Percentiles rank a stretch among this genome's conserved stretches.
phyloP scores from a whole-genome alignment of 2,113 vertebrate genomes.

The Gadus macrocephalus region DNA sequence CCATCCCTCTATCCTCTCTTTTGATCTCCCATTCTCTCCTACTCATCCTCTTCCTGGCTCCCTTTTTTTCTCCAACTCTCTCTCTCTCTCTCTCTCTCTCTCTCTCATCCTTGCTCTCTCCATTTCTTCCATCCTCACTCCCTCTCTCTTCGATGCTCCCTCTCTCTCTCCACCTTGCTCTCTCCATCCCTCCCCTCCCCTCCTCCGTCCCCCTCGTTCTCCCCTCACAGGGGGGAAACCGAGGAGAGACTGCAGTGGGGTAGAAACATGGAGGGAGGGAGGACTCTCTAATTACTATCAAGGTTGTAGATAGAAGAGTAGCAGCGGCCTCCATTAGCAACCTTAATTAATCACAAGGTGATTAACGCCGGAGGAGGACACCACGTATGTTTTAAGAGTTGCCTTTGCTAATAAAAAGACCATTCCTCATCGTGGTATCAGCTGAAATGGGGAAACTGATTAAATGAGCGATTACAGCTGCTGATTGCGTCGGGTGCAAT shows the following conservation, averaged over 20 bases:
- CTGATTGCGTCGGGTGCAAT: no score
- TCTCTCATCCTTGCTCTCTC: neutral
- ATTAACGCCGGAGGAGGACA: no score
- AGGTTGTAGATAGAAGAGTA: no score
- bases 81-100: neutral
- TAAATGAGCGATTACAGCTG: no score
- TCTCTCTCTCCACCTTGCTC: neutral
- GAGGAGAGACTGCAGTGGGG: conserved; percentile 2
- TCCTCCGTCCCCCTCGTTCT: neutral
- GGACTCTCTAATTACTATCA: no score
- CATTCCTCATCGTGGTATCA: no score
- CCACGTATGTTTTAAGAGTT: no score
- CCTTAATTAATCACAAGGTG: no score
- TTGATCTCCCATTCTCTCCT: neutral
- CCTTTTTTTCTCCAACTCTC: neutral
- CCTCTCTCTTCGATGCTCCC: neutral
- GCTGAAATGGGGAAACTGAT: no score
- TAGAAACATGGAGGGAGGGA: no score
- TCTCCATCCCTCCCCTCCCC: neutral
- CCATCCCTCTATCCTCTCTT: neutral
- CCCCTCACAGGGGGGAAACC: conserved; percentile 7
- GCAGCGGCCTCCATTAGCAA: no score
- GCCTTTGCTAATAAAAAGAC: no score
- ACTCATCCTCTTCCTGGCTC: neutral
- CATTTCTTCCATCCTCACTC: neutral